A percentile compares a stretch with the other conserved stretches of the same genome.
These are phyloP conservation scores for Onychostoma macrolepis DNA, from an alignment of 2,113 vertebrate genomes.

Conservation along the genomic window DNA sequence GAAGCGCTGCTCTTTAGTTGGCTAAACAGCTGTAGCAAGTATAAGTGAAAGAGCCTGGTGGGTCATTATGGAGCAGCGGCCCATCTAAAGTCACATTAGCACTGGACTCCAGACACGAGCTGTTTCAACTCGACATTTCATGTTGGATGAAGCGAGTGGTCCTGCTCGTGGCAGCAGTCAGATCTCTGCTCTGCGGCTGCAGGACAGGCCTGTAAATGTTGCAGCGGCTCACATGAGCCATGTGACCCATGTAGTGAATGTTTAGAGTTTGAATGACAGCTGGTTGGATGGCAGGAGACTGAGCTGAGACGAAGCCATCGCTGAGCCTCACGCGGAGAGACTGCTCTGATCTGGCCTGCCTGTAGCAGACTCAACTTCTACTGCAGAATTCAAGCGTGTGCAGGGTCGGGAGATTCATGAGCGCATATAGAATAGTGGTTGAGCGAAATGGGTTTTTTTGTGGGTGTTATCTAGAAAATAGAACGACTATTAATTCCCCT, in stretches of 20 bases:
- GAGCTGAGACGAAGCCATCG: constrained; percentile 37
- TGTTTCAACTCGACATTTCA: constrained; percentile 9
- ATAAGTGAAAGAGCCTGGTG: not conserved
- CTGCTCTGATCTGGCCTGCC: constrained; percentile 12
- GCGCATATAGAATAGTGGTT: not conserved
- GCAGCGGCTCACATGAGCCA: constrained; percentile 10
- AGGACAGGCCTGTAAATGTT: constrained; percentile 43
- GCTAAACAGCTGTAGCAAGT: not conserved
- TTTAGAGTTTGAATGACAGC: constrained; percentile 43
- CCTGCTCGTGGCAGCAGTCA: constrained; percentile 12
- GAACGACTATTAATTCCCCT: not conserved
- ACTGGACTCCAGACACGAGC: constrained; percentile 6
- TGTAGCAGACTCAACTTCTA: not conserved
- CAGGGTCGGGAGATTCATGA: not conserved
- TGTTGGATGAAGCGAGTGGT: constrained; percentile 11
- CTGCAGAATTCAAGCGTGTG: not conserved
- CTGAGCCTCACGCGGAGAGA: constrained; percentile 26
- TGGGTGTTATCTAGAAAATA: not conserved
- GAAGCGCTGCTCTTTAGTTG: not conserved
- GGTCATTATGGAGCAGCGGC: not conserved
- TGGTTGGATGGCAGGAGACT: constrained; percentile 36
- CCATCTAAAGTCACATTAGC: not conserved
- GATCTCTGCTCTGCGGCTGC: constrained; percentile 6
- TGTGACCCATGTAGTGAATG: constrained; percentile 16
- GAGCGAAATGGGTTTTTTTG: not conserved